Base-by-base conservation (phyloP, 2,797 vertebrate genomes). In the Dendrocincla tyrannina region DNA sequence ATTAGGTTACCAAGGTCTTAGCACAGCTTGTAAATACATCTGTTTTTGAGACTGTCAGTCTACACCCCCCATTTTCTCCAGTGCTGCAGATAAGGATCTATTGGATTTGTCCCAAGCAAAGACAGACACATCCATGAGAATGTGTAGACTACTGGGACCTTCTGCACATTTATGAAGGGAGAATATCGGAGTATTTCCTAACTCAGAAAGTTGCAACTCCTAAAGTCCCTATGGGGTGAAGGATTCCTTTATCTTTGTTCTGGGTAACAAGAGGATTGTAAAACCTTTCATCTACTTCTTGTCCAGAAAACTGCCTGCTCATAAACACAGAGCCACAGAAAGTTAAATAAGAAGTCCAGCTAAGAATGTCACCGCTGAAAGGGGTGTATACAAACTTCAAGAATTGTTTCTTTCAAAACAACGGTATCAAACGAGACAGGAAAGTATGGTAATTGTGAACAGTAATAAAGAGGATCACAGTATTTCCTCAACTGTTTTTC, bases 31-130 rank as follows among this genome's bases (percentile, higher is more conserved):
- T 41, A 91, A 64, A 63, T 58, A 53, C 3, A 2, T 49, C 11
- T 53, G 0, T 3, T 81, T 89, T 44, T 41, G n/a, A 55, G 35
- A 85, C 17, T 50, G 1, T 52, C 27, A 69, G 41, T 19, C 27
- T 7, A 4, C 23, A 20, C 7, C 23, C 9, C 1, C 3, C 3
- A 0, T 35, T 49, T 28, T 33, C 5, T 53, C 15, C 33, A 32
- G 25, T 25, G 10, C 7, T 58, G 30, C 53, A 87, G 32, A 37
- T 13, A 68, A 30, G 9, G 19, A 39, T 46, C 25, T 37, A 1
- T 4, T 35, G 39, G 27, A 49, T 85, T 90, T 85, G 20, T 59
- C 3, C n/a, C 24, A 27, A 41, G 58, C 27, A 60, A 13, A 64
- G 28, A 44, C 4, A 39, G 5, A 70, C 13, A 16, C 1, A 28